phyloP scores from a whole-genome alignment of 2,797 vertebrate genomes.

The Micromesistius poutassou region DNA sequence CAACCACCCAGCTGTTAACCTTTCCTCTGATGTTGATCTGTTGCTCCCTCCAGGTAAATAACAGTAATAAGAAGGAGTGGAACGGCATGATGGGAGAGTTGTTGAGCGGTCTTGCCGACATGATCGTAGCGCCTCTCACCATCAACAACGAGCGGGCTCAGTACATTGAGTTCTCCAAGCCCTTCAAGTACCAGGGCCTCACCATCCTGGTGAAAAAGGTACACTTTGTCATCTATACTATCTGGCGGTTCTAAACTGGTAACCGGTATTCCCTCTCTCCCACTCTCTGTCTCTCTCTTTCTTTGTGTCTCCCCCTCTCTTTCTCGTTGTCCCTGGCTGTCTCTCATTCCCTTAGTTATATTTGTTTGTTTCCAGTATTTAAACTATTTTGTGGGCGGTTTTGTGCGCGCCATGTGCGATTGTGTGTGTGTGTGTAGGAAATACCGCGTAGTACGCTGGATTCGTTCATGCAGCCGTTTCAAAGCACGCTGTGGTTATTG shows the following conservation, averaged over 20 bases:
- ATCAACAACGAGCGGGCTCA: slow-evolving; percentile 97
- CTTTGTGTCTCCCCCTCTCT: no score
- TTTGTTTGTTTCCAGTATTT: not conserved
- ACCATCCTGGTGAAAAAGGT: slow-evolving; percentile 99
- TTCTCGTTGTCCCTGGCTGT: not conserved
- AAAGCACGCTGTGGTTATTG: slow-evolving; percentile 95
- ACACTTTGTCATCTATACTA: not conserved
- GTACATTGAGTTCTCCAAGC: slow-evolving; percentile 97
- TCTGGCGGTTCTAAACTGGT: not conserved
- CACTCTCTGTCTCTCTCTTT: not conserved
- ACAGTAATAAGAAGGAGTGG: slow-evolving; percentile 98
- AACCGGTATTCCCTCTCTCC: not conserved
- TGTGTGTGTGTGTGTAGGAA: slow-evolving; percentile 75
- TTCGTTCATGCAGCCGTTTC: slow-evolving; percentile 98
- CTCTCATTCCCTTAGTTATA: not conserved
- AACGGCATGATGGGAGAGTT: slow-evolving; percentile 98
- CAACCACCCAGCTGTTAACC: not conserved
- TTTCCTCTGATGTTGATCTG: not conserved
- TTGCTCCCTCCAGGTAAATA: slow-evolving; percentile 82
- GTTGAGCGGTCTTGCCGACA: slow-evolving; percentile 89
- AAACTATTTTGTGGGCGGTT: slow-evolving; percentile 1
- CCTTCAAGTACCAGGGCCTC: slow-evolving; percentile 96
- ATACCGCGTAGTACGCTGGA: slow-evolving; percentile 96
- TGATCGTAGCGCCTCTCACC: slow-evolving; percentile 95
- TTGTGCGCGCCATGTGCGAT: slow-evolving; percentile 6